phyloP scores from a whole-genome alignment of 2,888 invertebrate species.

The Leptarthrus brevirostris region DNA sequence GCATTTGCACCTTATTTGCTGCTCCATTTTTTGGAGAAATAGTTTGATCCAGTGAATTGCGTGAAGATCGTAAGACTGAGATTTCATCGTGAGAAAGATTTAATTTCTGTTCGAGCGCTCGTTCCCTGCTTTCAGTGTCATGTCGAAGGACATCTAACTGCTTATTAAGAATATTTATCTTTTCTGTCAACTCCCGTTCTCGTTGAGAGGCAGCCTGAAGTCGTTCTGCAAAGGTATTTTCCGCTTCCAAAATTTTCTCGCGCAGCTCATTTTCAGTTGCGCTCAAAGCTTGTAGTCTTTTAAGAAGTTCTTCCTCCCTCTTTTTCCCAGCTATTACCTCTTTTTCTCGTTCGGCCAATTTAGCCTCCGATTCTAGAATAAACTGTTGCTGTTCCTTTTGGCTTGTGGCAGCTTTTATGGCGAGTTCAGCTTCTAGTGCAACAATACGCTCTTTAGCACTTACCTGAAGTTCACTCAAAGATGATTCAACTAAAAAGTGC shows the following conservation, averaged over 20 bases:
- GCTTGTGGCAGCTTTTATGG: slow-evolving; percentile 60
- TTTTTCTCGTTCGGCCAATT: slow-evolving; percentile 60
- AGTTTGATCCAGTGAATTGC: slow-evolving; percentile 51
- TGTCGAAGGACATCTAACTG: slow-evolving; percentile 61
- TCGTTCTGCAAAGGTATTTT: slow-evolving; percentile 59
- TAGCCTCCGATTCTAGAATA: slow-evolving; percentile 59
- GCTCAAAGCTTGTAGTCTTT: slow-evolving; percentile 59
- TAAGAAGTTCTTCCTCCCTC: slow-evolving; percentile 60
- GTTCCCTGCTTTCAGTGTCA: slow-evolving; percentile 61
- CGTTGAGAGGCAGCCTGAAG: slow-evolving; percentile 59
- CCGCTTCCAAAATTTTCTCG: slow-evolving; percentile 59
- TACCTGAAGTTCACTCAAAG: slow-evolving; percentile 66
- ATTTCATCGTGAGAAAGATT: slow-evolving; percentile 64
- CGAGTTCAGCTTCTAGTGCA: slow-evolving; percentile 61
- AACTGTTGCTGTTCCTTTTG: slow-evolving; percentile 60
- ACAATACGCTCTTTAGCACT: slow-evolving; percentile 61
- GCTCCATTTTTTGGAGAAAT: slow-evolving; percentile 50
- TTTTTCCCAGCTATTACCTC: slow-evolving; percentile 66
- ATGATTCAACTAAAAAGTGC: slow-evolving; percentile 71
- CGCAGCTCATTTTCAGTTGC: slow-evolving; percentile 60
- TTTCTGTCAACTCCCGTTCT: slow-evolving; percentile 63
- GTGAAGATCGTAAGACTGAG: slow-evolving; percentile 57
- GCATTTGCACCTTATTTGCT: slow-evolving; percentile 61
- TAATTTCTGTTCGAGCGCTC: slow-evolving; percentile 64
- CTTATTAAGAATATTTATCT: slow-evolving; percentile 60